phyloP scores from a whole-genome alignment of 2,113 vertebrate genomes.

The Ictidomys tridecemlineatus region DNA sequence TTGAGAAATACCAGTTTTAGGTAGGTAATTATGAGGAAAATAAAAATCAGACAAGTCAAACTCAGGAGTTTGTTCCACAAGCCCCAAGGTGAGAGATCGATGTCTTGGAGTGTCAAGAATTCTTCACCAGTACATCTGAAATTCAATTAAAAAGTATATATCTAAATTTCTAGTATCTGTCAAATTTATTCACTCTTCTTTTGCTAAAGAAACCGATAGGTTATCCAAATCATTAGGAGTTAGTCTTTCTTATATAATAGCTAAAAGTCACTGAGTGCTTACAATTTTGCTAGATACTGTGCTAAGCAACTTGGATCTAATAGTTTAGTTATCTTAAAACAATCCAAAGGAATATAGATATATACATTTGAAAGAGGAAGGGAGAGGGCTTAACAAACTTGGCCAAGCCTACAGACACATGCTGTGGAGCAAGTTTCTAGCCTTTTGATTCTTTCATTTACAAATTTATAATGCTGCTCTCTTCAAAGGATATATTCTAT shows the following conservation, averaged over 20 bases:
- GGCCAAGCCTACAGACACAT: not conserved
- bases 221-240: not conserved
- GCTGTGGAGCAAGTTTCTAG: not conserved
- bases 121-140: slow-evolving; percentile 90
- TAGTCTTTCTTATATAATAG: not conserved
- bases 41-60: slow-evolving; percentile 89
- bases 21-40: slow-evolving; percentile 93
- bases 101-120: slow-evolving; percentile 89
- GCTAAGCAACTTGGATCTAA: not conserved
- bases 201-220: not conserved
- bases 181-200: not conserved
- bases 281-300: not conserved
- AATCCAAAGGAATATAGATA: not conserved
- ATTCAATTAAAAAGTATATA: slow-evolving; percentile 30
- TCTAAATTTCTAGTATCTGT: not conserved
- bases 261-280: not conserved
- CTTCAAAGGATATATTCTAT: not conserved
- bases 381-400: not conserved
- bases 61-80: slow-evolving; percentile 94
- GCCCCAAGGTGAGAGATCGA: slow-evolving; percentile 90
- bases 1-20: slow-evolving; percentile 93
- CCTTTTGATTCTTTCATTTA: not conserved
- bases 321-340: not conserved
- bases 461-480: not conserved
- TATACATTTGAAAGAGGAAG: not conserved